Evolutionary conservation across 2,113 vertebrate species (phyloP).

Genomic region (Cyphomyrus plagiostoma): DNA sequence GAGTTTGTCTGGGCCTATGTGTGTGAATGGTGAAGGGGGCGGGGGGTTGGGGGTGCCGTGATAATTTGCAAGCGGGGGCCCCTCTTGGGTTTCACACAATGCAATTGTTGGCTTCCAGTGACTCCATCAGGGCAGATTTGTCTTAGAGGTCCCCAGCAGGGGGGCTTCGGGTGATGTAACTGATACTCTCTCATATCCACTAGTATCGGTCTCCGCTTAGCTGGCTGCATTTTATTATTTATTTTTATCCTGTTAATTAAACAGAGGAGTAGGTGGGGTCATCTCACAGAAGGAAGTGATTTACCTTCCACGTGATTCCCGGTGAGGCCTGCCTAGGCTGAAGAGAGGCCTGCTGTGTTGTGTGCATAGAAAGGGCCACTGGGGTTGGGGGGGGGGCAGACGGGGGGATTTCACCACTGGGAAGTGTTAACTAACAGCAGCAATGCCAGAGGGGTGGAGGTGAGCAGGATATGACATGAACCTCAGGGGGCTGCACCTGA

Average conservation of each 20-base stretch:
- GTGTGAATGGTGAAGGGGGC: conserved; percentile 24
- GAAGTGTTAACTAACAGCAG: not conserved
- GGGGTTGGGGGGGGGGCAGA: not conserved
- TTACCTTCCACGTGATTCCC: not conserved
- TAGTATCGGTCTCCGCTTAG: conserved; percentile 52
- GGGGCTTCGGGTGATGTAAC: conserved; percentile 63
- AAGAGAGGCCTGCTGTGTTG: not conserved
- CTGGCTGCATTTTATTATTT: not conserved
- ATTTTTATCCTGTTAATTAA: conserved; percentile 53
- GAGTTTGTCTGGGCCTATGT: not conserved
- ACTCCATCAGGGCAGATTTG: conserved; percentile 43
- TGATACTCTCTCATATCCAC: conserved; percentile 63
- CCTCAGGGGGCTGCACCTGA: not conserved
- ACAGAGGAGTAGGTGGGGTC: conserved; percentile 33
- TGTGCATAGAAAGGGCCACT: not conserved
- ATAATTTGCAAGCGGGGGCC: conserved; percentile 44
- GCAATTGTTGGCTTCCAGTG: conserved; percentile 46
- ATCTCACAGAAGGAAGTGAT: conserved; percentile 30
- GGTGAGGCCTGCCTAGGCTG: not conserved
- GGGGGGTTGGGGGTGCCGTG: not conserved
- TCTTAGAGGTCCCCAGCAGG: conserved; percentile 38
- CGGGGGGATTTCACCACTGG: not conserved
- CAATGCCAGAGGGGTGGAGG: not conserved
- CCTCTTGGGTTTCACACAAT: conserved; percentile 55
- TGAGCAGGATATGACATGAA: not conserved